Evolutionary conservation across 2,888 invertebrate genomes (phyloP).

Genomic region (Octonoba sinensis): DNA sequence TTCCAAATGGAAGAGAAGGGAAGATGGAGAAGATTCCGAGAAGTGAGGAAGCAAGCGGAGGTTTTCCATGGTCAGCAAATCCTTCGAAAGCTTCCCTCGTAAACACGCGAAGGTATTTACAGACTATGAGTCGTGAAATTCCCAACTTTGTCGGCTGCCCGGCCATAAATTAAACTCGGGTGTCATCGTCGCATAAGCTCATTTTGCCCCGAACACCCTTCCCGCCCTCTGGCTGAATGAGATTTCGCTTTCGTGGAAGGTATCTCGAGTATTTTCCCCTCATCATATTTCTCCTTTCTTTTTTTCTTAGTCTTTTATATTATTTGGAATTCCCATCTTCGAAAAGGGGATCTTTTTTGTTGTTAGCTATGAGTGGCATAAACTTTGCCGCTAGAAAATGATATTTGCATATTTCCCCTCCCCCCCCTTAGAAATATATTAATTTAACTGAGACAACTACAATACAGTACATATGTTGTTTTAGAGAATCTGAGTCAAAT

Average conservation of each 20-base stretch:
- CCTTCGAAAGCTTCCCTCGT: slow-evolving; percentile 42
- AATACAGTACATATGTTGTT: too few species aligned
- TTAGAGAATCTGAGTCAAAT: too few species aligned
- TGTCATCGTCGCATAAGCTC: slow-evolving; percentile 53
- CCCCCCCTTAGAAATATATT: too few species aligned
- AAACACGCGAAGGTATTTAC: slow-evolving; percentile 61
- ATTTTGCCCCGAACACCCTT: slow-evolving; percentile 8
- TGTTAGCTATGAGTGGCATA: too few species aligned
- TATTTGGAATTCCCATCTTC: too few species aligned
- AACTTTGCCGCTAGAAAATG: too few species aligned
- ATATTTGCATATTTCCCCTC: too few species aligned
- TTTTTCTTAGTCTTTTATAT: background rate
- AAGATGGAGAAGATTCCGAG: slow-evolving; percentile 11
- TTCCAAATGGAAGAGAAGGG: slow-evolving; percentile 9
- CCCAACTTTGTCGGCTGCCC: slow-evolving; percentile 50
- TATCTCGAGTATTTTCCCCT: slow-evolving; percentile 44
- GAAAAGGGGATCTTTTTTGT: too few species aligned
- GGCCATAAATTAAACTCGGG: slow-evolving; percentile 55
- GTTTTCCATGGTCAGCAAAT: slow-evolving; percentile 57
- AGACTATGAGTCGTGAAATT: slow-evolving; percentile 62
- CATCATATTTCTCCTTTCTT: slow-evolving; percentile 15
- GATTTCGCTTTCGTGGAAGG: slow-evolving; percentile 29
- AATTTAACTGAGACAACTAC: too few species aligned
- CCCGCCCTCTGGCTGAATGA: slow-evolving; percentile 16
- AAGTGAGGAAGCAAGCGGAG: background rate